Evolutionary conservation across 2,113 vertebrate species (phyloP).

Genomic region (Oenanthe melanoleuca): DNA sequence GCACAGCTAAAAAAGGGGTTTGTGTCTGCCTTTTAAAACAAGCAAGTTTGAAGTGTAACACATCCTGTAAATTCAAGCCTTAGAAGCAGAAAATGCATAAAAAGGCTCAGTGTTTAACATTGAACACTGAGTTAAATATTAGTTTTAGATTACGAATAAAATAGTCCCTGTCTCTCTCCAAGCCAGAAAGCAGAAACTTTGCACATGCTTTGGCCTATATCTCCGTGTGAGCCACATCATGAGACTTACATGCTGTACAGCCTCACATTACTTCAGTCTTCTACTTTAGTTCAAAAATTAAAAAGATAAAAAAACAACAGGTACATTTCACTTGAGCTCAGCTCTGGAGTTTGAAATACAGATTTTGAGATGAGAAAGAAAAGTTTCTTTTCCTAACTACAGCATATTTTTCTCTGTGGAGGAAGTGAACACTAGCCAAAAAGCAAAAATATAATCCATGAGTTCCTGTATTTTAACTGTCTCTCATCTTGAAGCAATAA

Average conservation of each 20-base stretch:
- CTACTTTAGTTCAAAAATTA: neutral
- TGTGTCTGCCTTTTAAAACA: neutral
- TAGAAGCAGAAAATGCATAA: neutral
- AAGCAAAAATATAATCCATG: slow-evolving; percentile 23
- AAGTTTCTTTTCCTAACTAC: neutral
- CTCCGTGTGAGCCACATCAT: neutral
- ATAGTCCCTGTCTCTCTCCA: neutral
- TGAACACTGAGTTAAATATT: neutral
- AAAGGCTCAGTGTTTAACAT: neutral
- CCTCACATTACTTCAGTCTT: neutral
- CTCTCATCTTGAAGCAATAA: slow-evolving; percentile 60
- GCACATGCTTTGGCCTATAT: neutral
- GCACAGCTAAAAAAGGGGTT: neutral
- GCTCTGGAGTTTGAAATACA: neutral
- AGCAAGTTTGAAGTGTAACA: neutral
- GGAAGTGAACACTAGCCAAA: slow-evolving; percentile 53
- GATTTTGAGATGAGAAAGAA: slow-evolving; percentile 13
- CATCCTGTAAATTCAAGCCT: neutral
- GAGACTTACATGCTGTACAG: neutral
- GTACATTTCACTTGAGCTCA: neutral
- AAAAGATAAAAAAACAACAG: neutral
- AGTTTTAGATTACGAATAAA: neutral
- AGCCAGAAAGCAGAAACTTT: neutral
- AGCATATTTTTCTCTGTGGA: neutral
- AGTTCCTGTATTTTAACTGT: slow-evolving; percentile 59